These are phyloP conservation scores for Naso thynnoides DNA, from an alignment of 2,797 vertebrate species.

Conservation along the genomic window DNA sequence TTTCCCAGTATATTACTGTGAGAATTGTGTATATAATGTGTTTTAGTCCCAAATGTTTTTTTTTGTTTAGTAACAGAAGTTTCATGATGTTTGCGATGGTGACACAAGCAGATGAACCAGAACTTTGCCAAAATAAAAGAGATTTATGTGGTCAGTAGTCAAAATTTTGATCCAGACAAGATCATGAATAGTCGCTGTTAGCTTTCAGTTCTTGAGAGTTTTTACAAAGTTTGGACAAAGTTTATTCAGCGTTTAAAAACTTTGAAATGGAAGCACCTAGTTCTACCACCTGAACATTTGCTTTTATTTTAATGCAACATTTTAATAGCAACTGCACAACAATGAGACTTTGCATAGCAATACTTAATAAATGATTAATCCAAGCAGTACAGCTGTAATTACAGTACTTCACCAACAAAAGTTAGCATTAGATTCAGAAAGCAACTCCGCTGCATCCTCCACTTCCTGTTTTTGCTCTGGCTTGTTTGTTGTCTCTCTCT, in stretches of 20 bases:
- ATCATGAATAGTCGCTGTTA: background rate
- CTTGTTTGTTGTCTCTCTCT: too few relatives aligned
- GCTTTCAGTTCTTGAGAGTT: background rate
- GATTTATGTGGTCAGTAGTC: background rate
- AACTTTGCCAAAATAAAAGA: background rate
- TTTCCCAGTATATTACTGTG: background rate
- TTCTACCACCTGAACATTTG: background rate
- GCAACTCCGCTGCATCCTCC: too few relatives aligned
- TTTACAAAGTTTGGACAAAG: background rate
- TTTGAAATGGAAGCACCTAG: background rate
- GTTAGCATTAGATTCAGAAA: too few relatives aligned
- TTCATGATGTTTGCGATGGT: too few relatives aligned
- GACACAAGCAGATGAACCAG: background rate
- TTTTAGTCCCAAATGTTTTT: background rate
- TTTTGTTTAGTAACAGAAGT: background rate
- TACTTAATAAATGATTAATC: background rate
- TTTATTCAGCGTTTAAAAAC: background rate
- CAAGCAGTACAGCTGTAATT: too few relatives aligned
- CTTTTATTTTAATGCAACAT: background rate
- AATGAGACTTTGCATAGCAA: background rate
- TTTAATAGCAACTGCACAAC: background rate
- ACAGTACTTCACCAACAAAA: too few relatives aligned
- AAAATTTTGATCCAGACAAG: constrained; percentile 1
- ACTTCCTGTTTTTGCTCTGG: too few relatives aligned
- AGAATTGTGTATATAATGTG: background rate